phyloP scores from a whole-genome alignment of 2,888 invertebrate species.

The Eumerus sabulonum region DNA sequence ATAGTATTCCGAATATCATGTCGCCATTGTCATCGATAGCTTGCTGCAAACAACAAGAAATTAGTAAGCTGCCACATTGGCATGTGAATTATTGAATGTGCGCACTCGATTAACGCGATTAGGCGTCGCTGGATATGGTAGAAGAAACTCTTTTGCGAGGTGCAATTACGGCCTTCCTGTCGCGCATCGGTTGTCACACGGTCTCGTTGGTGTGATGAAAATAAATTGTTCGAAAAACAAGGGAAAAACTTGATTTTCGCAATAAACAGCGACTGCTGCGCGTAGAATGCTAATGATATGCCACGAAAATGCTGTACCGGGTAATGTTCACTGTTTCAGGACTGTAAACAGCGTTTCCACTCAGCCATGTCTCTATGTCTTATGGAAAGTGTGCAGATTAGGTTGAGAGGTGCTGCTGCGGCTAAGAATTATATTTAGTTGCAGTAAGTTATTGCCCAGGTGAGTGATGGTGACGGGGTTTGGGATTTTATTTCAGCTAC shows the following conservation, averaged over 20 bases:
- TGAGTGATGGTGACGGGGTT: slow-evolving; percentile 15
- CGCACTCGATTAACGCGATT: slow-evolving; percentile 62
- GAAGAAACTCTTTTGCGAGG: slow-evolving; percentile 15
- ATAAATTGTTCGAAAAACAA: slow-evolving; percentile 34
- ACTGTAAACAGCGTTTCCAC: slow-evolving; percentile 27
- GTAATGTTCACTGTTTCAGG: slow-evolving; percentile 55
- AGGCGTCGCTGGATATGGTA: slow-evolving; percentile 20
- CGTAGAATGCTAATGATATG: slow-evolving; percentile 67
- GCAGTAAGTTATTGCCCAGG: slow-evolving; percentile 41
- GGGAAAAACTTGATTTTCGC: slow-evolving; percentile 53
- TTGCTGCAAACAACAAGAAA: slow-evolving; percentile 66
- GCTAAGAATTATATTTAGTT: slow-evolving; percentile 52
- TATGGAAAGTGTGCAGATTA: slow-evolving; percentile 46
- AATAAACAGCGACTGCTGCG: slow-evolving; percentile 51
- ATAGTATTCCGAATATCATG: slow-evolving; percentile 29
- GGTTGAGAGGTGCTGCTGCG: slow-evolving; percentile 32
- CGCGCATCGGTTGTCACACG: slow-evolving; percentile 58
- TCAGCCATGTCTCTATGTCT: neutral
- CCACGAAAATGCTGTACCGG: slow-evolving; percentile 65
- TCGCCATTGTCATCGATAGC: slow-evolving; percentile 64
- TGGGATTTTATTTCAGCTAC: slow-evolving; percentile 33
- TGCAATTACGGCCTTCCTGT: slow-evolving; percentile 60
- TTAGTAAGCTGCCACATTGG: slow-evolving; percentile 66
- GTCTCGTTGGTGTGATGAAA: slow-evolving; percentile 40
- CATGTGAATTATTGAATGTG: slow-evolving; percentile 68